Evolutionary conservation across 2,113 vertebrate species (phyloP), one percentile per base, ranked within the genome.

Genomic region (Sprattus sprattus): DNA sequence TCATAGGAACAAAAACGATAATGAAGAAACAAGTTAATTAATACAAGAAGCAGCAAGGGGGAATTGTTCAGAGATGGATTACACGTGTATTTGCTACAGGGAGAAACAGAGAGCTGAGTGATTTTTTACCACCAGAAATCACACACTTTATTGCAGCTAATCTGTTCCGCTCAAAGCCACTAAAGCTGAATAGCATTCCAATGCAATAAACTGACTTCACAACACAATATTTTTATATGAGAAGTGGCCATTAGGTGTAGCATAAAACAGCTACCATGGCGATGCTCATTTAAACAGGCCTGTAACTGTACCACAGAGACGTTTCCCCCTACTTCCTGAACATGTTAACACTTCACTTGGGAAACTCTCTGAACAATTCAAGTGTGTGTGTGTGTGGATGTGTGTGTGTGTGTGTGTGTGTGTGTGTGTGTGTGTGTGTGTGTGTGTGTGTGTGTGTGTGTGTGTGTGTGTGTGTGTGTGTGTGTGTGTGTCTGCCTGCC

Each of bases 381-480:
- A 39, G 39, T 39, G 39, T 39, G 1, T 39, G 39, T n/a, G n/a
- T n/a, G n/a, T n/a, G n/a, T n/a, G 47, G 25, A 6, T 84, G 52
- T 71, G 25, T 44, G 44, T 45, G 46, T 82, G 45, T 20, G 32
- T 60, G 52, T 67, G 57, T 82, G 64, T 78, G 6, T 16, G 22
- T 71, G 52, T 81, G 7, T 25, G 32, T 81, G 46, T 44, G 25
- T 57, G 16, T 50, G 46, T 9, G 64, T 52, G 45, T 13, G 83
- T 84, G 60, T 50, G 83, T 75, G 45, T 49, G 45, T 84, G 25
- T 75, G 64, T 75, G 83, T 9, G 44, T 49, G 39, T 52, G 50
- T 57, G 28, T 83, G 82, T 57, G 82, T 83, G 50, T 18, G 49
- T 60, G 32, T 44, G 82, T 82, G 10, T 82, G 81, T 82, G 81